Evolutionary conservation across 2,797 vertebrate genomes (phyloP).

Genomic region (Megaceryle alcyon): DNA sequence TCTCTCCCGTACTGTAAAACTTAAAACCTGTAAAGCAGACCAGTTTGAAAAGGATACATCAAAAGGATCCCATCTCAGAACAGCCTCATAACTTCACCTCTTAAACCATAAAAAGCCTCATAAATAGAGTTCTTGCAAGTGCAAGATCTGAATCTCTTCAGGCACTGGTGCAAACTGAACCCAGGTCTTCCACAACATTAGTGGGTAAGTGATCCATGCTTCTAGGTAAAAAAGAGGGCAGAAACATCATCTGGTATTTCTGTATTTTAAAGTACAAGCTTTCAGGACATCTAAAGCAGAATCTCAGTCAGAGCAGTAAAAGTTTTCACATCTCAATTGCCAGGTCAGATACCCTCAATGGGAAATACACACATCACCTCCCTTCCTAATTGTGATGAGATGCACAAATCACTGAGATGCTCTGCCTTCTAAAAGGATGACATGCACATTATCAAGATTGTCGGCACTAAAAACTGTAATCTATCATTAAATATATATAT

Average conservation of each 20-base stretch:
- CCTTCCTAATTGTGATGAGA: neutral
- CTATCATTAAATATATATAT: neutral
- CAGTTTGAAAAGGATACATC: neutral
- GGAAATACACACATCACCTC: neutral
- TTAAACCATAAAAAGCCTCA: slow-evolving; percentile 3
- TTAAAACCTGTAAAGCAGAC: neutral
- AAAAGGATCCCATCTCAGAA: neutral
- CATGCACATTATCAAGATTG: neutral
- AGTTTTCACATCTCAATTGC: neutral
- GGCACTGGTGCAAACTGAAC: neutral
- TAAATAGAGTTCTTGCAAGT: neutral
- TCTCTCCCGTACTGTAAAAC: neutral
- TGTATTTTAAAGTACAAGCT: neutral
- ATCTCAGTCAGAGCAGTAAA: neutral
- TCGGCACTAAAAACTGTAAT: neutral
- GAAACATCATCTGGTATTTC: neutral
- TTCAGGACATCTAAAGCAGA: neutral
- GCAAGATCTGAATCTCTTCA: neutral
- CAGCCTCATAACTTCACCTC: neutral
- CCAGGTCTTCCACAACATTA: slow-evolving; percentile 8
- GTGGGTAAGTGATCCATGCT: neutral
- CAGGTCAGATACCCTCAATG: neutral
- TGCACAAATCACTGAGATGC: neutral
- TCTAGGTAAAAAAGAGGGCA: neutral
- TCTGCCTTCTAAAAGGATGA: neutral